A percentile compares a stretch with the other conserved stretches of the same genome.
Evolutionary conservation across 2,888 invertebrate species (phyloP).

Genomic region (Oligia strigilis): DNA sequence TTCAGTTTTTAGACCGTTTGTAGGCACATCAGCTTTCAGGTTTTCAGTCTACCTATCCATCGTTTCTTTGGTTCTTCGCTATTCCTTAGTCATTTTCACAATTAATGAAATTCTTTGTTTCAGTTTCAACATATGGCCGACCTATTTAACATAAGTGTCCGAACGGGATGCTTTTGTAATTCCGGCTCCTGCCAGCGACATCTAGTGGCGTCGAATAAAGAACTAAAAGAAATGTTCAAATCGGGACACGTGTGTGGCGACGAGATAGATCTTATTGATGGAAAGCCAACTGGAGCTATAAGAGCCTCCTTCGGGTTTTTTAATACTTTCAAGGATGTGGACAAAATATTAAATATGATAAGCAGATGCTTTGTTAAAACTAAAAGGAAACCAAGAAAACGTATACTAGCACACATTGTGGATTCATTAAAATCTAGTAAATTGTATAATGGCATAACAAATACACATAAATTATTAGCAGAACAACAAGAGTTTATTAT

Average conservation of each 20-base stretch:
- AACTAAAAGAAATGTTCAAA: conserved; percentile 94
- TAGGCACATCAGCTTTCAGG: neutral
- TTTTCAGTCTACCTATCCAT: neutral
- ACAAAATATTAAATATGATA: conserved; percentile 93
- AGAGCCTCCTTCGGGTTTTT: conserved; percentile 98
- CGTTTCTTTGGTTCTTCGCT: no score
- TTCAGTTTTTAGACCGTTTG: neutral
- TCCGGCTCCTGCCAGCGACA: conserved; percentile 97
- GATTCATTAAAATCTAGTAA: conserved; percentile 57
- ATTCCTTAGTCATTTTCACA: neutral
- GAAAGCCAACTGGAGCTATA: conserved; percentile 97
- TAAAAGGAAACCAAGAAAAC: conserved; percentile 76
- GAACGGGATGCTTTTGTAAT: conserved; percentile 99
- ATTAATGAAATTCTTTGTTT: no score
- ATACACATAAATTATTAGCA: conserved; percentile 65
- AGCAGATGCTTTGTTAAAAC: conserved; percentile 92
- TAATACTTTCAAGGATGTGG: conserved; percentile 94
- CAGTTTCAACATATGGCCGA: conserved; percentile 97
- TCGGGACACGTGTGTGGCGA: conserved; percentile 98
- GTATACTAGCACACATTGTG: conserved; percentile 65
- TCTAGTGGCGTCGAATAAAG: conserved; percentile 92
- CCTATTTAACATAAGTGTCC: conserved; percentile 95
- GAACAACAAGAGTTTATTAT: conserved; percentile 63
- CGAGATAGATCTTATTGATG: conserved; percentile 95
- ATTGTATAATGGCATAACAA: conserved; percentile 61